phyloP scores from a whole-genome alignment of 2,113 vertebrate genomes.

The Prunella himalayana region DNA sequence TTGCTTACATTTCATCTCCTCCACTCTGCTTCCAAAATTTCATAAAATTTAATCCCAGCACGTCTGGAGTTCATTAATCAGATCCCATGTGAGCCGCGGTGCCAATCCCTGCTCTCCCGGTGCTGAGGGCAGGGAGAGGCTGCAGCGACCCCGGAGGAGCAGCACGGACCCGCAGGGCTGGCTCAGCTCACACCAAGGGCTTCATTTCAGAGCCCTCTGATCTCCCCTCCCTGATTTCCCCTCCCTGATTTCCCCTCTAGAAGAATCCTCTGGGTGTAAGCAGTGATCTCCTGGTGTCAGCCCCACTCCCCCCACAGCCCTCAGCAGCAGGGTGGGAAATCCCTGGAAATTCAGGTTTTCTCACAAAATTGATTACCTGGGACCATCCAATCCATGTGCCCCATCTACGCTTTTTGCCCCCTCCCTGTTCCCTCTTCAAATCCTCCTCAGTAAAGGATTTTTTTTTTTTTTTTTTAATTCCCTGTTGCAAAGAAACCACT shows the following conservation, averaged over 20 bases:
- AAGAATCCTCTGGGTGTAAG: neutral
- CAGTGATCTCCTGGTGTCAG: neutral
- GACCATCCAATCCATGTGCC: neutral
- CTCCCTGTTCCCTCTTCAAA: neutral
- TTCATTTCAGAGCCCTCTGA: neutral
- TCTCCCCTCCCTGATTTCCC: neutral
- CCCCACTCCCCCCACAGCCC: neutral
- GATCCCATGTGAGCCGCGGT: neutral
- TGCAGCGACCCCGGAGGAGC: neutral
- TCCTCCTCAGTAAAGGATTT: neutral
- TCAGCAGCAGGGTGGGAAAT: rapidly evolving
- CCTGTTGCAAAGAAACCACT: neutral
- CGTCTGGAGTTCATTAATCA: neutral
- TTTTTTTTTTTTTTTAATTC: no score
- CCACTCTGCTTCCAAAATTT: neutral
- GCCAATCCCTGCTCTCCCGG: neutral
- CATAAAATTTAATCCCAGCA: neutral
- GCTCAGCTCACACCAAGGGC: rapidly evolving
- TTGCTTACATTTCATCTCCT: neutral
- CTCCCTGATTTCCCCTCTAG: neutral
- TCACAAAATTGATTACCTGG: neutral
- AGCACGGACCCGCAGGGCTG: neutral
- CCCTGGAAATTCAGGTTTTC: neutral
- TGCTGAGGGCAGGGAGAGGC: neutral
- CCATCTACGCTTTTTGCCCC: neutral